Evolutionary conservation across 2,888 invertebrate species (phyloP).

Genomic region (Heteropelma amictum): DNA sequence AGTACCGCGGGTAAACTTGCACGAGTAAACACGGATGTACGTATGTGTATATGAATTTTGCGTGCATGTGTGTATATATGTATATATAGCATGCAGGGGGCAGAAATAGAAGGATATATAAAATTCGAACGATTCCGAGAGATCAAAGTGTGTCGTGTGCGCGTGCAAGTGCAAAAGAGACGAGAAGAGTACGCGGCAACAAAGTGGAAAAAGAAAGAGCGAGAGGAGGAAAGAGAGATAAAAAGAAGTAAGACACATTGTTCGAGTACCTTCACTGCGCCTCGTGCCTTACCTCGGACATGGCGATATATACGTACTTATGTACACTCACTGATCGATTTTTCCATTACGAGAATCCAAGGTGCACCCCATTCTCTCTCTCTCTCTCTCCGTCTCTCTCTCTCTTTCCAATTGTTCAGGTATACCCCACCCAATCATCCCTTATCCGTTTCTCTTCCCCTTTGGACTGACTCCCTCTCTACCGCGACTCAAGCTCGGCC

Average conservation of each 20-base stretch:
- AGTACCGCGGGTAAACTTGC: neutral
- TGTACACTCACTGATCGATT: constrained; percentile 68
- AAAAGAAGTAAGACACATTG: constrained; percentile 9
- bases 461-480: constrained; percentile 20
- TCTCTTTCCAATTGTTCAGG: constrained; percentile 40
- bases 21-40: constrained; percentile 1
- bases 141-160: constrained; percentile 49
- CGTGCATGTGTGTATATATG: too few relatives aligned
- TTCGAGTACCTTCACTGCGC: constrained; percentile 31
- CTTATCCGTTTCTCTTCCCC: constrained; percentile 31
- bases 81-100: neutral
- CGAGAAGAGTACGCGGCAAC: neutral
- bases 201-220: neutral
- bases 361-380: constrained; percentile 58
- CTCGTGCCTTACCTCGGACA: constrained; percentile 24
- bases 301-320: constrained; percentile 49
- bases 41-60: too few relatives aligned
- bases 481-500: constrained; percentile 28
- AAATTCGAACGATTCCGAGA: constrained; percentile 55
- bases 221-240: neutral
- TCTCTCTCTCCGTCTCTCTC: constrained; percentile 15
- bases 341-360: constrained; percentile 71
- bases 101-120: constrained; percentile 52
- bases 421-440: constrained; percentile 42
- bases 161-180: neutral